Evolutionary conservation across 2,888 invertebrate genomes (phyloP).

Genomic region (Magallana nippona): DNA sequence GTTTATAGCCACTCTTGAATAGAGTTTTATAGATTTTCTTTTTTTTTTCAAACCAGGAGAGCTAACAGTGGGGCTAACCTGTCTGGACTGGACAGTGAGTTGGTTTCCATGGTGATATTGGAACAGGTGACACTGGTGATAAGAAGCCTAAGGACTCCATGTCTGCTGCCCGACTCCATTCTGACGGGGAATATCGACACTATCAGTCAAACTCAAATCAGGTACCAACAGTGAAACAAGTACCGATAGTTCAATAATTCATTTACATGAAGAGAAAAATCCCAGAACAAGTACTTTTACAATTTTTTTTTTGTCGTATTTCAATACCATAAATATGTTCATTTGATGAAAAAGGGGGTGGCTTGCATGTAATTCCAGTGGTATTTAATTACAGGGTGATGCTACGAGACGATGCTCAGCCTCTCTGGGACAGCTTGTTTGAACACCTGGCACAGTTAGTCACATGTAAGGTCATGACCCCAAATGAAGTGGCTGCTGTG

Average conservation of each 20-base stretch:
- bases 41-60: slow-evolving; percentile 55
- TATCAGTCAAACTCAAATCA: slow-evolving; percentile 55
- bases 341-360: too few species aligned
- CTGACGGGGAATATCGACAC: slow-evolving; percentile 53
- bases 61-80: slow-evolving; percentile 63
- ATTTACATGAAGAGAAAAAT: too few species aligned
- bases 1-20: neutral
- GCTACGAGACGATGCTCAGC: slow-evolving; percentile 63
- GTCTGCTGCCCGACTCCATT: slow-evolving; percentile 68
- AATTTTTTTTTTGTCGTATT: too few species aligned
- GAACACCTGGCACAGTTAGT: slow-evolving; percentile 66
- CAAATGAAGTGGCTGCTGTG: slow-evolving; percentile 69
- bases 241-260: too few species aligned
- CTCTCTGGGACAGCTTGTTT: slow-evolving; percentile 69
- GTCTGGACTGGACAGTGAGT: slow-evolving; percentile 61
- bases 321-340: too few species aligned
- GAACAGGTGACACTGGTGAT: slow-evolving; percentile 70
- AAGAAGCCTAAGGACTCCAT: slow-evolving; percentile 62
- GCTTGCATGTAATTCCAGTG: neutral
- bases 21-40: neutral
- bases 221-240: slow-evolving; percentile 50
- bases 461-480: slow-evolving; percentile 66
- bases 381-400: slow-evolving; percentile 35
- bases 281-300: too few species aligned
- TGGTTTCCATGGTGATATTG: slow-evolving; percentile 72